Evolutionary conservation across 1,140 invertebrate genomes (phyloP), one percentile per base, ranked within the genome.

Genomic region (Megalonaias nervosa): DNA sequence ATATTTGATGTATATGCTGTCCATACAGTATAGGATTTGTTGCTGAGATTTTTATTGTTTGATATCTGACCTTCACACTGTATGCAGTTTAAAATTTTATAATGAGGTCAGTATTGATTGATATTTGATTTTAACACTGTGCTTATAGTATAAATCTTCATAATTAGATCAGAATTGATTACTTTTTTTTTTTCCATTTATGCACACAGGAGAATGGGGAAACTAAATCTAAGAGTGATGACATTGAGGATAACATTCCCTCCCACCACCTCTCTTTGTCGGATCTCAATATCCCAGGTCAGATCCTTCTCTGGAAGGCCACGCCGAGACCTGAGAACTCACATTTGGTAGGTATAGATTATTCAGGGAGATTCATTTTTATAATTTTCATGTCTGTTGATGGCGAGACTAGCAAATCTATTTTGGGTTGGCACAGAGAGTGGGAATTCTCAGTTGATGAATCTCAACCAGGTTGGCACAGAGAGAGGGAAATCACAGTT

Each of bases 321-420:
- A 92, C 93, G 23, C 93, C 95, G 4, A 91, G 96, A 70, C 96
- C 96, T 13, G 90, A 93, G 48, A 94, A 96, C 84, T 95, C 94
- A 80, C 91, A 93, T 68, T 93, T 97, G 87, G 96, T 97, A 91
- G 91, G 89, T 77, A 62, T 6, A 1, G 21, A 64, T 15, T 55
- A 12, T 19, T 21, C 19, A 1, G 31, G 11, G 31, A 14, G 19
- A 13, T 67, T 21, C 31, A 21, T 67, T 67, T 23, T 62, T 16
- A 19, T 67, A 6, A 38, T 26, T 26, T 9, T 62, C 60, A 11
- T 14, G 19, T 4, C 23, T 19, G 19, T 23, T 12, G 5, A 62
- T 19, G 60, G 60, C 4, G 19, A 19, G 4, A 62, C 9, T 12
- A 48, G 9, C 11, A 11, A 48, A 48, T 48, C 9, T 48, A 48